phyloP scores from a whole-genome alignment of 2,888 invertebrate species.

The Hemaris fuciformis region DNA sequence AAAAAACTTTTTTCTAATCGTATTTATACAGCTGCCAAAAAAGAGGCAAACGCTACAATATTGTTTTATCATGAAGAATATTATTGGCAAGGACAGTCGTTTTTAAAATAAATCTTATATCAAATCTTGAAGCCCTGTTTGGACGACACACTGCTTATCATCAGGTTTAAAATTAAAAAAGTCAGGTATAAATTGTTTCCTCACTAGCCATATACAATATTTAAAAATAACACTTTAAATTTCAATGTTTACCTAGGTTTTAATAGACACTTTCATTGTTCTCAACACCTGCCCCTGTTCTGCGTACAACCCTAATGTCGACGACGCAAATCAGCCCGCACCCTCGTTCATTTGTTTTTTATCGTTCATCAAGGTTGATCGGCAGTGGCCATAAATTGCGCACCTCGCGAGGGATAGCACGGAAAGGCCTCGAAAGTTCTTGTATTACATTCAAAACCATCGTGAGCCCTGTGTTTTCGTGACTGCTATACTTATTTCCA shows the following conservation, averaged over 20 bases:
- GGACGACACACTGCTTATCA: too few relatives aligned
- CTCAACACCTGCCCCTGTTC: neutral
- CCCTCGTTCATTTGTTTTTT: neutral
- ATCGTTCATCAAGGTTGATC: constrained; percentile 28
- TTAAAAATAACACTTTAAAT: too few relatives aligned
- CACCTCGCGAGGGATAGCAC: constrained; percentile 37
- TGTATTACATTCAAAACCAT: neutral
- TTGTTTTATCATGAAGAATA: too few relatives aligned
- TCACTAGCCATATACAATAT: too few relatives aligned
- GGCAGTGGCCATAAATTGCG: constrained; percentile 21
- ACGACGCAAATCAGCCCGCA: neutral
- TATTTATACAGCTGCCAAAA: too few relatives aligned
- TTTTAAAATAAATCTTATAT: too few relatives aligned
- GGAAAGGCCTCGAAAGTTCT: constrained; percentile 64
- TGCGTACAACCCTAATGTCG: neutral
- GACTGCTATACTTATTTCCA: neutral
- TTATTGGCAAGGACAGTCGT: too few relatives aligned
- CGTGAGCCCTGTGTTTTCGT: neutral
- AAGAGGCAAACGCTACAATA: too few relatives aligned
- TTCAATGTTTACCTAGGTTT: neutral
- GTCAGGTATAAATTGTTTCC: too few relatives aligned
- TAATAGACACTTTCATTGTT: neutral
- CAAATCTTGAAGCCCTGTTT: too few relatives aligned
- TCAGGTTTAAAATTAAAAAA: too few relatives aligned
- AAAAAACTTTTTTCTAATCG: too few relatives aligned